Evolutionary conservation across 2,113 vertebrate species (phyloP).

Genomic region (Oreochromis spilurus): DNA sequence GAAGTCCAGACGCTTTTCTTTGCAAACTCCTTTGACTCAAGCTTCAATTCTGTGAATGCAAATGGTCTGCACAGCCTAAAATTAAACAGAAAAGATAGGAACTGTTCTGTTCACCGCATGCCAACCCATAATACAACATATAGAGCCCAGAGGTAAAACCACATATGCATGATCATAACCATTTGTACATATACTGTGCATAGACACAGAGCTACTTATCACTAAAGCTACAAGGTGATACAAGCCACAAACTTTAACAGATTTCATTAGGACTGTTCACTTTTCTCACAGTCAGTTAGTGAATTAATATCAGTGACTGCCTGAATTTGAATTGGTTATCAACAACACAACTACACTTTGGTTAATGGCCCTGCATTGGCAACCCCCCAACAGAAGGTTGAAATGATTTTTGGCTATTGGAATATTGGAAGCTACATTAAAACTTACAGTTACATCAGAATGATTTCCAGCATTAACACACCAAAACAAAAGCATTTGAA

Average conservation of each 20-base stretch:
- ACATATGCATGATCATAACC: background rate
- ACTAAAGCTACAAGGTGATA: background rate
- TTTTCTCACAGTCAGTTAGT: background rate
- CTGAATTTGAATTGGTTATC: background rate
- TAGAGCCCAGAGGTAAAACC: background rate
- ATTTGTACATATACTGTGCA: background rate
- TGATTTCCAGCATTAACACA: background rate
- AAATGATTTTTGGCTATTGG: background rate
- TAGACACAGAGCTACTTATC: background rate
- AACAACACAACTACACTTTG: background rate
- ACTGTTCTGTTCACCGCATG: background rate
- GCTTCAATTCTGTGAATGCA: background rate
- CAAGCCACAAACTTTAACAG: background rate
- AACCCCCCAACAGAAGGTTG: background rate
- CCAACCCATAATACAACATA: background rate
- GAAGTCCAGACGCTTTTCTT: no score
- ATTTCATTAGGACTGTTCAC: background rate
- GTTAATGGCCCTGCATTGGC: background rate
- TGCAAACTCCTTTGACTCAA: no score
- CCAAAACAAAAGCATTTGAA: background rate
- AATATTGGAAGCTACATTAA: rapidly evolving
- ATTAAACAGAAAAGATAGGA: background rate
- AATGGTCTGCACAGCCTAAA: background rate
- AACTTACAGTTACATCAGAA: background rate
- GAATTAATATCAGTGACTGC: background rate